phyloP scores from a whole-genome alignment of 2,113 vertebrate genomes.

The Clarias gariepinus region DNA sequence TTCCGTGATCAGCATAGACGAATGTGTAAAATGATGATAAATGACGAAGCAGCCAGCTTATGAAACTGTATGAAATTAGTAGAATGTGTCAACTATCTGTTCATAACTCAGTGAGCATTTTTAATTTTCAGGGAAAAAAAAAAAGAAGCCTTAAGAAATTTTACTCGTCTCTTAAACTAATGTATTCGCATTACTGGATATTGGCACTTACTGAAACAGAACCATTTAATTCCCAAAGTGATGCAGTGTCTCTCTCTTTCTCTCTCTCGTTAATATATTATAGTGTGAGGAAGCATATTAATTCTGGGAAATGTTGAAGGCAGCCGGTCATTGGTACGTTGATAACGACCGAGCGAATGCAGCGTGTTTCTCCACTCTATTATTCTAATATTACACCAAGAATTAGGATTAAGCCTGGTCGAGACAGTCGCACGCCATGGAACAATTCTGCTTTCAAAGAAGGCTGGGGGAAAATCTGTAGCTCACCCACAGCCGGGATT shows the following conservation, averaged over 20 bases:
- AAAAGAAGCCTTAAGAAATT: conserved; percentile 34
- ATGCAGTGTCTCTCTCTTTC: conserved; percentile 30
- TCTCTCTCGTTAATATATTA: conserved; percentile 36
- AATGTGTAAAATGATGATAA: not conserved
- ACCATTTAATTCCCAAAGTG: conserved; percentile 42
- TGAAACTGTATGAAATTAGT: conserved; percentile 8
- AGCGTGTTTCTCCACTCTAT: not conserved
- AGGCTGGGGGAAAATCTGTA: not conserved
- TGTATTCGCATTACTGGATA: conserved; percentile 43
- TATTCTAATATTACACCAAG: conserved; percentile 22
- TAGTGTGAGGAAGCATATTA: conserved; percentile 19
- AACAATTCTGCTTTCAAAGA: conserved; percentile 12
- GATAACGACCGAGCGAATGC: conserved; percentile 24
- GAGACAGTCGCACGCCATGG: not conserved
- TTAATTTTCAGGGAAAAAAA: not conserved
- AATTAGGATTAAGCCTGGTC: conserved; percentile 22
- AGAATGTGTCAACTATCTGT: conserved; percentile 23
- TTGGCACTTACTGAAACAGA: conserved; percentile 46
- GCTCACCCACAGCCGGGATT: not conserved
- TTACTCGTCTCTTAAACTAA: conserved; percentile 15
- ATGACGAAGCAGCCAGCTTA: not conserved
- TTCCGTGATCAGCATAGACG: not conserved
- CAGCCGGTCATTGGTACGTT: conserved; percentile 39
- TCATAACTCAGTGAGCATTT: conserved; percentile 11
- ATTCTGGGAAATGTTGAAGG: conserved; percentile 28